Conservation (phyloP, 1,140 invertebrate genomes). For the Zaprionus gabonicus region DNA sequence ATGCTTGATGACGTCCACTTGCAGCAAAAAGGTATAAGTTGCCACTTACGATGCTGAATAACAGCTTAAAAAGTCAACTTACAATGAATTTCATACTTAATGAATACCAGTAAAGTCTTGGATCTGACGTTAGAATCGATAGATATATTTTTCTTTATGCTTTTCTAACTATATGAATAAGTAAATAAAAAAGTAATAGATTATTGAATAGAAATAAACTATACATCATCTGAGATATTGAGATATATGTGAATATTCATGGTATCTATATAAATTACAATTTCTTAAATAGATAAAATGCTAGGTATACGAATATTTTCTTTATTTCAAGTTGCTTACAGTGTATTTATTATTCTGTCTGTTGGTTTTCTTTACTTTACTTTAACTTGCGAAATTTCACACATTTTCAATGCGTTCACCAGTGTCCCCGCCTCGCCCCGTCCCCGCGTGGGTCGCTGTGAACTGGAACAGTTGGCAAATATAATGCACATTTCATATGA, state of each 20-base stretch:
- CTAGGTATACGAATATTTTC: neutral
- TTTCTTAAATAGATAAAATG: neutral
- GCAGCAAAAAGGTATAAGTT: constrained; percentile 21
- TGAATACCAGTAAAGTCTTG: too few species aligned
- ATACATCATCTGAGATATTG: too few species aligned
- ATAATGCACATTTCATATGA: constrained; percentile 54
- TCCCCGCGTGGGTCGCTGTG: constrained; percentile 26
- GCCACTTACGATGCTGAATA: too few species aligned
- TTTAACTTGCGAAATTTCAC: constrained; percentile 72
- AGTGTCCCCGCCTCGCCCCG: too few species aligned
- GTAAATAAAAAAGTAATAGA: too few species aligned
- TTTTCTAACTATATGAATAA: neutral
- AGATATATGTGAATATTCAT: too few species aligned
- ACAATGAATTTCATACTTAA: too few species aligned
- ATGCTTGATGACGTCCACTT: constrained; percentile 46
- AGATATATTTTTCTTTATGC: neutral
- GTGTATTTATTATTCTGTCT: constrained; percentile 33
- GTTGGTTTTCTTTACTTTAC: constrained; percentile 24
- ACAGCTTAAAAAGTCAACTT: too few species aligned
- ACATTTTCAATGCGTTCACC: constrained; percentile 48
- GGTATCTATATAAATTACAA: neutral
- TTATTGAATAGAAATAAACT: too few species aligned
- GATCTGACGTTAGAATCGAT: too few species aligned
- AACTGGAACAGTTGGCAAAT: constrained; percentile 64
- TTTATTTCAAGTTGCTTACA: neutral